Conservation (phyloP, 2,797 vertebrate genomes). For the Neosilurus mollespiculum region DNA sequence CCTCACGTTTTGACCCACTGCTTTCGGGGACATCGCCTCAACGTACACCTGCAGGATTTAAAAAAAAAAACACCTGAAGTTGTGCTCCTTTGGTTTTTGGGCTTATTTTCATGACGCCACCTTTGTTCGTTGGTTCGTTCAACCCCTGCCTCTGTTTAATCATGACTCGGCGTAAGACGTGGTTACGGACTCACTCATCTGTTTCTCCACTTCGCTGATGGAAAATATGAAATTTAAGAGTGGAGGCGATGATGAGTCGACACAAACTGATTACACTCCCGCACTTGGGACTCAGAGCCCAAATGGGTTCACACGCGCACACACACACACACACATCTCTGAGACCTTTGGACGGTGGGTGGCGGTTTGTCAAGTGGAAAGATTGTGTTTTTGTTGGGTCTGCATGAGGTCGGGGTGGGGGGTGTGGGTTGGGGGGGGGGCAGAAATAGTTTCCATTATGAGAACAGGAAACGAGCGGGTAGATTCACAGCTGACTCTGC, state of each 20-base stretch:
- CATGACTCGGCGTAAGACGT: constrained; percentile 27
- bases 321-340: constrained; percentile 16
- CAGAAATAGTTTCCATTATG: constrained; percentile 24
- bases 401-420: background rate
- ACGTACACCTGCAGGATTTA: background rate
- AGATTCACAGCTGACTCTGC: constrained; percentile 27
- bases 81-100: background rate
- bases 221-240: constrained; percentile 44
- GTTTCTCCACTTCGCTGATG: background rate
- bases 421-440: no score
- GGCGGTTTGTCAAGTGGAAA: constrained; percentile 32
- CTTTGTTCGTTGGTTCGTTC: background rate
- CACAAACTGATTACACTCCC: constrained; percentile 13
- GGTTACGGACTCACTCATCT: background rate
- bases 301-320: background rate
- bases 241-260: constrained; percentile 9
- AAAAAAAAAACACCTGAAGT: background rate
- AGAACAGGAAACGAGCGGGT: constrained; percentile 20
- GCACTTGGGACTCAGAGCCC: constrained; percentile 8
- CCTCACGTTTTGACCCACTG: background rate
- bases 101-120: background rate
- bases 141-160: background rate
- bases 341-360: constrained; percentile 23
- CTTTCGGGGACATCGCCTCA: background rate
- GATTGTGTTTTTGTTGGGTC: constrained; percentile 30